phyloP scores from a whole-genome alignment of 2,113 vertebrate genomes.

The Nothocercus nigrocapillus region DNA sequence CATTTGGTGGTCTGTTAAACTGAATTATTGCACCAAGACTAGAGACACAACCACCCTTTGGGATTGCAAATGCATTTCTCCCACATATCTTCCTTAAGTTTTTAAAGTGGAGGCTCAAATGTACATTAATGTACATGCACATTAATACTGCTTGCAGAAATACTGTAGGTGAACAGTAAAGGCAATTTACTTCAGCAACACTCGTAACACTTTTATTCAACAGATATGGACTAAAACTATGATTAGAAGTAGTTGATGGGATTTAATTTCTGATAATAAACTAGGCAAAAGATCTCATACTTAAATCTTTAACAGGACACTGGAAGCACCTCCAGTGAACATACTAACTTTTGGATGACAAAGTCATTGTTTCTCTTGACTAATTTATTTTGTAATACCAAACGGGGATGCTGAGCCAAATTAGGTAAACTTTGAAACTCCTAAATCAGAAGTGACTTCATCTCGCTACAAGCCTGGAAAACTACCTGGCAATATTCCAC shows the following conservation, averaged over 20 bases:
- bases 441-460: neutral
- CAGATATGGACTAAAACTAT: neutral
- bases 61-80: neutral
- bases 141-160: neutral
- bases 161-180: neutral
- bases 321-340: neutral
- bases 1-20: conserved; percentile 3
- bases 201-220: neutral
- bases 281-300: neutral
- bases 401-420: neutral
- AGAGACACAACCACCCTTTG: conserved; percentile 17
- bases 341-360: neutral
- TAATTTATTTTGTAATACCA: neutral
- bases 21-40: neutral
- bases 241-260: neutral
- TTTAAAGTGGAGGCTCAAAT: neutral
- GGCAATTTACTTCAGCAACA: neutral
- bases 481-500: neutral
- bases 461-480: neutral
- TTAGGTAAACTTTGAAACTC: neutral
- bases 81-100: neutral
- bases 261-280: conserved; percentile 4
- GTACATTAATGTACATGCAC: neutral
- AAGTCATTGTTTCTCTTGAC: neutral
- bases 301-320: neutral